Base-by-base conservation (phyloP, 2,113 vertebrate species). In the Ornithorhynchus anatinus region DNA sequence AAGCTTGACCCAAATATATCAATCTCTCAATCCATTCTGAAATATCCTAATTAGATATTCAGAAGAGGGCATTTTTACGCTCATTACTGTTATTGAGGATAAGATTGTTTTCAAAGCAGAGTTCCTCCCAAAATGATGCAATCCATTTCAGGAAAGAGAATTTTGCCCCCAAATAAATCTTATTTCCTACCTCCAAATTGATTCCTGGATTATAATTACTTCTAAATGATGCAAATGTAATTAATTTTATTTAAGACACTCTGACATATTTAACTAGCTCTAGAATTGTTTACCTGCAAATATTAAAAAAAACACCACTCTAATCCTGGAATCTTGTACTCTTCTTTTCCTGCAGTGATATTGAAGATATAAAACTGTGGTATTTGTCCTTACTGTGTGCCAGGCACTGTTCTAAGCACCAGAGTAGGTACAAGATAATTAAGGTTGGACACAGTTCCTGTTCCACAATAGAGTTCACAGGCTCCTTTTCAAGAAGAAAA, bases 141-240 rank as follows among this genome's bases (percentile, higher is more conserved):
- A 45, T 60, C 3, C 60, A 58, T 25, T 37, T 11, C 27, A 16
- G 13, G 8, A 38, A 56, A 12, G 6, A 39, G 45, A 37, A 35
- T 52, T 56, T 72, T 67, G 58, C 16, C 4, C 3, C 69, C 69
- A 47, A 8, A 53, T 17, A 69, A 74, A 79, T 23, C 65, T 2
- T 40, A 31, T 72, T 75, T 53, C 53, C 22, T 62, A 25, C 35
- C 17, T 65, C 75, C 63, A 15, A 72, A 75, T 25, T 75, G 14
- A 16, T 14, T 25, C 10, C 31, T 50, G 3, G n/a, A 45, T 8
- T 59, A 36, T 45, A 20, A 16, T 10, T n/a, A n/a, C n/a, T n/a
- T 29, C 36, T 25, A 12, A 36, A 31, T 66, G 27, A 51, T 16
- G 5, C 4, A 54, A 56, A 32, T 70, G 2, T 4, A 40, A 36